Base-by-base conservation (phyloP, 2,797 vertebrate genomes). In the Coregonus ussuriensis region DNA sequence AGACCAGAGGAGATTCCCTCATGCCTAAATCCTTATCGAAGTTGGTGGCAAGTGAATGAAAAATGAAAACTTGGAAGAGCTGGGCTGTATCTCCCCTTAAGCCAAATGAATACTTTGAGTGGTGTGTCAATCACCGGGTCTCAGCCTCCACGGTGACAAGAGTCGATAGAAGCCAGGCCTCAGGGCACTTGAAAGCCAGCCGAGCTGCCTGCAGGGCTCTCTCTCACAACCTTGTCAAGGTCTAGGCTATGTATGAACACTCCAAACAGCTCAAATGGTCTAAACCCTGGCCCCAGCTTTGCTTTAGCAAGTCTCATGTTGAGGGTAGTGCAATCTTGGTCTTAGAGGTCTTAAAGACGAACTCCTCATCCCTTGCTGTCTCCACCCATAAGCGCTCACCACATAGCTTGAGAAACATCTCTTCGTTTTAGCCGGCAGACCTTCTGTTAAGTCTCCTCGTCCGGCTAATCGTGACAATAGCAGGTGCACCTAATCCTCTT, bases 141-240 rank as follows among this genome's bases (percentile, higher is more conserved):
- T 25, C 25, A 63, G 59, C 59, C 59, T 63, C n/a, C 59, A 59
- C 4, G 3, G 21, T 25, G 21, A 63, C 59, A 63, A 13, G n/a
- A n/a, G n/a, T n/a, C n/a, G n/a, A 59, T 18, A n/a, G 3, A 25
- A 25, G 21, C 25, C 56, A 9, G 7, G n/a, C n/a, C 59, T 63
- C n/a, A 63, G 21, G 21, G 59, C 9, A 25, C 59, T 25, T 63
- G 59, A 63, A 29, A 29, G 59, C 59, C 59, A 25, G 59, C 25
- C 59, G 3, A 11, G 59, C n/a, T 63, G 16, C 9, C 59, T 63
- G 9, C 4, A 63, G 59, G 59, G n/a, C 25, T 63, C 59, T 29
- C 21, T 63, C 53, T 15, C 18, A 18, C 53, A 74, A 86, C 89
- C 91, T 89, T 87, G 85, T 86, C 88, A 93, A 92, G 91, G 92